These are phyloP conservation scores for Latrodectus geometricus DNA, from an alignment of 1,140 invertebrate genomes.

Conservation along the genomic window DNA sequence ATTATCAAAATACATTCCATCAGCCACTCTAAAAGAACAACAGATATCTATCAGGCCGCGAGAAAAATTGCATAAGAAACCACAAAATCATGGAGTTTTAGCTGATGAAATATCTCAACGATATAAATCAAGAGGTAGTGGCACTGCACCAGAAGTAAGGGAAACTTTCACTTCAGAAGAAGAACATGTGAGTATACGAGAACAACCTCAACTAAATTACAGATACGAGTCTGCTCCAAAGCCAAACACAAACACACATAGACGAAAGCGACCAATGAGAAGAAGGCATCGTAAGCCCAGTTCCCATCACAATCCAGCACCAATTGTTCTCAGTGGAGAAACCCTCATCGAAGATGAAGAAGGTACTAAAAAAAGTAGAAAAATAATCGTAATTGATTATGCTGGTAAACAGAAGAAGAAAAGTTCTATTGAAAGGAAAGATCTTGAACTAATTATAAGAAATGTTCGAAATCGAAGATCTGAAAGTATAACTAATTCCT, in stretches of 20 bases:
- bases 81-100: background rate
- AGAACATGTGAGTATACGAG: background rate
- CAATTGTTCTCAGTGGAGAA: constrained; percentile 44
- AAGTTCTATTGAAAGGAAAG: constrained; percentile 39
- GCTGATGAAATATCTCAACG: background rate
- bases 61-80: background rate
- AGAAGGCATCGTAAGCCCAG: background rate
- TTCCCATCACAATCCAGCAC: background rate
- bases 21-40: background rate
- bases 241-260: background rate
- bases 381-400: constrained; percentile 55
- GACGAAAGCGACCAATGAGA: background rate
- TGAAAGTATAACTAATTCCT: background rate
- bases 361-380: constrained; percentile 38
- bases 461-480: constrained; percentile 45
- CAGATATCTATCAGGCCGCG: background rate
- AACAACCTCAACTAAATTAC: background rate
- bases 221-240: background rate
- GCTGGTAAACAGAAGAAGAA: constrained; percentile 47
- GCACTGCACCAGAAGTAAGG: background rate
- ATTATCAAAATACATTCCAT: background rate
- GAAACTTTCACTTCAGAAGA: background rate
- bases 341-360: constrained; percentile 50
- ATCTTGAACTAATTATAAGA: constrained; percentile 49
- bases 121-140: background rate